Percentiles rank a stretch among this genome's conserved stretches.
Evolutionary conservation across 2,888 invertebrate genomes (phyloP).

Genomic region (Mallateleia sp.): DNA sequence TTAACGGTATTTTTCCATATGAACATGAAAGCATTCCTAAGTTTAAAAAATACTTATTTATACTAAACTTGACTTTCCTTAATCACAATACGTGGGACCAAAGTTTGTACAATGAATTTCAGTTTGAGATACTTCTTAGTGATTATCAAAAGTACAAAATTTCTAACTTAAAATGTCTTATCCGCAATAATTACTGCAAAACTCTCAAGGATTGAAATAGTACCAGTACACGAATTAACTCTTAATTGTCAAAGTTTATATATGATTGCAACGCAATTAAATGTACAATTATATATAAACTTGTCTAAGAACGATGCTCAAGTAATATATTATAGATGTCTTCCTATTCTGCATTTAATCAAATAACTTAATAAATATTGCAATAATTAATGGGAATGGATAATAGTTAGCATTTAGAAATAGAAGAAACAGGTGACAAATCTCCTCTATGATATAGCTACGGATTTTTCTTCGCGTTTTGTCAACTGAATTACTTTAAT

Average conservation of each 20-base stretch:
- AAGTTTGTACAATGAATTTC: too few relatives aligned
- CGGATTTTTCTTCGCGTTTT: conserved; percentile 8
- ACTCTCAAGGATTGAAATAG: too few relatives aligned
- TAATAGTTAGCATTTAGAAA: conserved; percentile 28
- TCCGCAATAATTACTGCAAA: too few relatives aligned
- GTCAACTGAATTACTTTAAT: not conserved
- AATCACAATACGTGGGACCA: too few relatives aligned
- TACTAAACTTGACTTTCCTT: too few relatives aligned
- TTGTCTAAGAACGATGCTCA: conserved; percentile 26
- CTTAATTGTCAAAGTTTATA: conserved; percentile 14
- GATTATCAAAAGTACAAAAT: too few relatives aligned
- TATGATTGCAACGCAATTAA: not conserved
- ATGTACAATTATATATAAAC: conserved; percentile 12
- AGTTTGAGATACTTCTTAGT: too few relatives aligned
- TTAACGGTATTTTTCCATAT: too few relatives aligned
- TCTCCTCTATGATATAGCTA: not conserved
- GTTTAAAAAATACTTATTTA: too few relatives aligned
- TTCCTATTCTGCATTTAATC: conserved; percentile 39
- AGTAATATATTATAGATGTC: conserved; percentile 4
- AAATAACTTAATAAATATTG: conserved; percentile 22
- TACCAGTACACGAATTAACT: conserved; percentile 1
- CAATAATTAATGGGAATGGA: conserved; percentile 22
- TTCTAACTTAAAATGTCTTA: too few relatives aligned
- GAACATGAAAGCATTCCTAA: too few relatives aligned
- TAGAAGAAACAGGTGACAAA: not conserved